Conservation (phyloP, 2,797 vertebrate species). For the Pogoniulus pusillus region DNA sequence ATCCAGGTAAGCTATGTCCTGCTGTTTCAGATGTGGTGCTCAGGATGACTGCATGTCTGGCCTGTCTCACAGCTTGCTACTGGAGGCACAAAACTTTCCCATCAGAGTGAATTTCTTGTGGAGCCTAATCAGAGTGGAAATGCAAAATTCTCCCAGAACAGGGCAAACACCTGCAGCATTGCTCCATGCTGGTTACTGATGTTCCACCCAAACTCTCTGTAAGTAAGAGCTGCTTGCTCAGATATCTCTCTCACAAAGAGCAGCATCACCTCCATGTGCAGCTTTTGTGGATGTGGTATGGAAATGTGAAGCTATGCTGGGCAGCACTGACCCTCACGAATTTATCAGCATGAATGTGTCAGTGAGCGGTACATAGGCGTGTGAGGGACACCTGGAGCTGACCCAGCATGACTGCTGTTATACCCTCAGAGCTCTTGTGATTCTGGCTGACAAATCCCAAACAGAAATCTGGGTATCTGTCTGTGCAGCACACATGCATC, state of each 20-base stretch:
- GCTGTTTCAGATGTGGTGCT: not conserved
- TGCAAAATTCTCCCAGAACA: not conserved
- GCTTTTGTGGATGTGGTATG: not conserved
- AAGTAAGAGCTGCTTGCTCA: not conserved
- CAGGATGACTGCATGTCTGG: not conserved
- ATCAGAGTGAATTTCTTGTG: not conserved
- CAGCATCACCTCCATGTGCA: rapidly evolving
- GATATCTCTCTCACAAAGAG: not conserved
- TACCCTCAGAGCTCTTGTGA: not conserved
- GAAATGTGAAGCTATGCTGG: not conserved
- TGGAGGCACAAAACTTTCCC: not conserved
- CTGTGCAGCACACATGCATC: not conserved
- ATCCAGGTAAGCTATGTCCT: not conserved
- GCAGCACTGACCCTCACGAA: not conserved
- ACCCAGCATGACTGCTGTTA: rapidly evolving
- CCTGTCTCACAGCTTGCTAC: not conserved
- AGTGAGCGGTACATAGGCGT: not conserved
- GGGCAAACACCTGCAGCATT: rapidly evolving
- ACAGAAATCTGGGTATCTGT: not conserved
- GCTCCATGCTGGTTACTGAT: not conserved
- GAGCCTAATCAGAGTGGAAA: not conserved
- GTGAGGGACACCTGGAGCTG: not conserved
- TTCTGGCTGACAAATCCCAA: not conserved
- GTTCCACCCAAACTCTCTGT: not conserved
- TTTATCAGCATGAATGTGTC: not conserved